Conservation (phyloP, 2,888 invertebrate species). For the Exocentrus adspersus region DNA sequence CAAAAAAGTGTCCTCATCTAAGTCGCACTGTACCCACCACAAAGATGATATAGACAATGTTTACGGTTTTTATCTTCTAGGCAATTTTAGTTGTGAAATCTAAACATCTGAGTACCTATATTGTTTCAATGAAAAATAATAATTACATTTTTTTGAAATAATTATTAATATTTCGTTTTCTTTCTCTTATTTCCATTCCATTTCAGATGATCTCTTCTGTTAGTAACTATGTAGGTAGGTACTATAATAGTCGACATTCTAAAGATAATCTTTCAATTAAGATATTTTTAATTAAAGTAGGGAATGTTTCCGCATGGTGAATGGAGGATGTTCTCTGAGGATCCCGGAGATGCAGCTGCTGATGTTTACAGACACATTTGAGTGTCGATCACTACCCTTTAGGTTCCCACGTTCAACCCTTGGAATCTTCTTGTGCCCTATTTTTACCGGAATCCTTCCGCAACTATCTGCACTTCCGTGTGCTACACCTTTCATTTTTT, state of each 20-base stretch:
- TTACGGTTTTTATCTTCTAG: too few species aligned
- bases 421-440: constrained; percentile 55
- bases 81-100: too few species aligned
- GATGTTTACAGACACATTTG: constrained; percentile 50
- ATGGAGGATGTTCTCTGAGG: constrained; percentile 22
- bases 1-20: too few species aligned
- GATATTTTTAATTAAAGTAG: constrained; percentile 46
- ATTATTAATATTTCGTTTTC: too few species aligned
- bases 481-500: constrained; percentile 53
- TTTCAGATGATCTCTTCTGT: too few species aligned
- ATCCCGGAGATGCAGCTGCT: constrained; percentile 49
- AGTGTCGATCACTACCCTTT: constrained; percentile 55
- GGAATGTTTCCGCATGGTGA: constrained; percentile 36
- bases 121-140: too few species aligned
- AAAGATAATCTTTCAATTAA: constrained; percentile 49
- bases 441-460: constrained; percentile 61
- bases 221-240: too few species aligned
- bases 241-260: constrained; percentile 8
- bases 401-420: constrained; percentile 61
- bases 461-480: constrained; percentile 61
- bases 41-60: too few species aligned
- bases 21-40: too few species aligned
- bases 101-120: too few species aligned
- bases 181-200: too few species aligned
- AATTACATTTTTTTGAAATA: too few species aligned